Conservation (phyloP, 1,140 invertebrate genomes). For the Lepidurus apus region DNA sequence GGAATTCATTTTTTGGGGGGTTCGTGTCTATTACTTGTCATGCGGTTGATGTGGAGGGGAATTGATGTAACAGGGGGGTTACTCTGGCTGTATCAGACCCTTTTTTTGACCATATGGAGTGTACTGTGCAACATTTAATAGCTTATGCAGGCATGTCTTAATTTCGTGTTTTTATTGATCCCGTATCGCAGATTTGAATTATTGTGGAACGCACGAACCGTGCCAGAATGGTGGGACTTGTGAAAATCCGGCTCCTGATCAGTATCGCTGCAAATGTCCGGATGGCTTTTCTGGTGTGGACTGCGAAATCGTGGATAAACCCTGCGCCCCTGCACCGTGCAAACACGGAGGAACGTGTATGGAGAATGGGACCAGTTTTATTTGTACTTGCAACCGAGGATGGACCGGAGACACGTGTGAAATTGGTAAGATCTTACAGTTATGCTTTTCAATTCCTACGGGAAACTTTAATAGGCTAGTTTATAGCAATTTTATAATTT, state of each 20-base stretch:
- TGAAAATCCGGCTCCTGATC: constrained; percentile 45
- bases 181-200: constrained; percentile 40
- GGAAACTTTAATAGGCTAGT: too few relatives aligned
- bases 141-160: background rate
- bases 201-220: constrained; percentile 44
- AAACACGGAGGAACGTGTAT: constrained; percentile 54
- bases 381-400: constrained; percentile 48
- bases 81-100: background rate
- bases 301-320: constrained; percentile 54
- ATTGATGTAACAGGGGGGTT: background rate
- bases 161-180: constrained; percentile 10
- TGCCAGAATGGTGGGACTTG: constrained; percentile 49
- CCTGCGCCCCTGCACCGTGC: constrained; percentile 49
- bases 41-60: background rate
- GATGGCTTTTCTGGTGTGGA: constrained; percentile 46
- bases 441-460: constrained; percentile 22
- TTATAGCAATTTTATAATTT: too few relatives aligned
- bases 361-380: constrained; percentile 44
- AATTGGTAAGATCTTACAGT: constrained; percentile 43
- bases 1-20: background rate
- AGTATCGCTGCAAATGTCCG: constrained; percentile 46
- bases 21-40: background rate
- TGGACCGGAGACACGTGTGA: constrained; percentile 56
- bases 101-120: constrained; percentile 18
- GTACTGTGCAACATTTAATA: background rate